Base-by-base conservation (phyloP, 2,888 invertebrate genomes). In the Tuberolachnus salignus region DNA sequence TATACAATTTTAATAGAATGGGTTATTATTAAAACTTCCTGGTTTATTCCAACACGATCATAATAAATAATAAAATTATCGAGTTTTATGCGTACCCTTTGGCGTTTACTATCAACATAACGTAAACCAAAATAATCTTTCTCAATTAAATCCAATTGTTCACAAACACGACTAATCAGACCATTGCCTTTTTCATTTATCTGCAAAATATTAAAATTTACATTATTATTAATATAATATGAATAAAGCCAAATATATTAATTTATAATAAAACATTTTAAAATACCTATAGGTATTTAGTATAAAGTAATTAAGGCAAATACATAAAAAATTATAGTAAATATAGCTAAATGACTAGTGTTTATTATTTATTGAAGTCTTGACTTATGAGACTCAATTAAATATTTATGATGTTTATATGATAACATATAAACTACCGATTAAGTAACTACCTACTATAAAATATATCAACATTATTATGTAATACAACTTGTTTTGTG, bases 41-140 rank as follows among this genome's bases (percentile, higher is more conserved):
- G n/a, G n/a, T n/a, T n/a, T 72, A n/a, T 34, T 23, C 14, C n/a
- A 63, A 67, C 13, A 61, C 13, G 46, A 46, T 61, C 42, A 57
- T 19, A 59, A 23, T 71, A 72, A 72, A 14, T 34, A 14, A n/a
- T 71, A 44, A 16, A 49, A 1, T 49, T 44, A 49, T 63, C 1
- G 42, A 51, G 63, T 23, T 51, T 3, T 21, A 57, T 57, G 85
- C 90, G 89, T 88, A 96, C 96, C 88, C 96, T 90, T 87, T 96
- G 95, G 83, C 94, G 93, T 83, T 91, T 90, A 81, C 90, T 88
- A 86, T 97, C 97, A 82, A 95, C 95, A 90, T 93, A 97, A 82
- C 96, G 91, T 82, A 97, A 89, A 14, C 97, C 97, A 86, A 97
- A 95, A 86, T 96, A 97, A 87, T 97, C 97, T 84, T 93, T 94